Conservation (phyloP, 2,888 invertebrate genomes). For the Drosophila kokeensis region DNA sequence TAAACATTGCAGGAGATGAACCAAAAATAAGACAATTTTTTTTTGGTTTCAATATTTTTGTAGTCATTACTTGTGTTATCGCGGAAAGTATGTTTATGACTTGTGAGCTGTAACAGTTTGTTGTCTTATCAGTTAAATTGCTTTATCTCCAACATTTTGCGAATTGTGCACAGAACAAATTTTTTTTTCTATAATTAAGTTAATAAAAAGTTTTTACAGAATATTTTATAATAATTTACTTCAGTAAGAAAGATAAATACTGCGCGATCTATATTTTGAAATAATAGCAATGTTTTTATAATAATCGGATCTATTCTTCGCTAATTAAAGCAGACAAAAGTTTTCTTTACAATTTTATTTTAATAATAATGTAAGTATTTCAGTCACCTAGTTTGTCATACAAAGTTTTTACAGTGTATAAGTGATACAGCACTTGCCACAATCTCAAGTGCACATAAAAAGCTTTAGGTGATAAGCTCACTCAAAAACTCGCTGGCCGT, state of each 20-base stretch:
- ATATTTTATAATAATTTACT: not conserved
- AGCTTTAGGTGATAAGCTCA: not conserved
- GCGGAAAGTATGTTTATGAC: not conserved
- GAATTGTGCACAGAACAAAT: not conserved
- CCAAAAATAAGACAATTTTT: too few relatives aligned
- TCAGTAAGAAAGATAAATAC: not conserved
- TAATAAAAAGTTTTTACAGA: not conserved
- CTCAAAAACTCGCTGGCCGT: not conserved
- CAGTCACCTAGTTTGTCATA: not conserved
- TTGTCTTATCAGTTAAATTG: not conserved
- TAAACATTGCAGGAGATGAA: conserved; percentile 47
- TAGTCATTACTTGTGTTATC: not conserved
- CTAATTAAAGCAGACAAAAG: not conserved
- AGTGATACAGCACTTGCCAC: not conserved
- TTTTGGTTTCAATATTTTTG: not conserved
- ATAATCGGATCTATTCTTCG: not conserved
- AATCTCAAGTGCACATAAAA: not conserved
- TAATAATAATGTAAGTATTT: not conserved
- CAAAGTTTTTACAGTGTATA: not conserved
- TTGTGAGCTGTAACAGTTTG: too few relatives aligned
- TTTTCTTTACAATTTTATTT: not conserved
- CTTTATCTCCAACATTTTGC: not conserved
- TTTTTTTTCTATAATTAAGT: not conserved
- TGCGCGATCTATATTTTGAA: not conserved
- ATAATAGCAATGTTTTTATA: not conserved